Percentiles rank a stretch among this genome's conserved stretches.
Evolutionary conservation across 2,797 vertebrate genomes (phyloP).

Genomic region (Craterocephalus amniculus): DNA sequence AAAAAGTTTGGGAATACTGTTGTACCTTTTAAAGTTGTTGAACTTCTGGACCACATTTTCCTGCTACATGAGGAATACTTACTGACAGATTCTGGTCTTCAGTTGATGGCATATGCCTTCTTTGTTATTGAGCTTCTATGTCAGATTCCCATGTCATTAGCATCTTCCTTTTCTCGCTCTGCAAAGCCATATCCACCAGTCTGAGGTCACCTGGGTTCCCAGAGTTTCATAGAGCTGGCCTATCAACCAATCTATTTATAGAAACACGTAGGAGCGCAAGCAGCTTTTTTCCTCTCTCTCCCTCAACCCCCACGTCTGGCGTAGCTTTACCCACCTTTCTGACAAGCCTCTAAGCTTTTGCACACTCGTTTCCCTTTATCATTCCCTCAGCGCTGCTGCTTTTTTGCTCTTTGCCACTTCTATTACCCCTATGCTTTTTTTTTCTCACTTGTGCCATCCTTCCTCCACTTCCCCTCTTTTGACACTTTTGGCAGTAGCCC

Average conservation of each 20-base stretch:
- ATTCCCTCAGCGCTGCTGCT: neutral
- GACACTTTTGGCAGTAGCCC: constrained; percentile 36
- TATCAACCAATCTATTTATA: constrained; percentile 59
- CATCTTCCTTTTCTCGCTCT: constrained; percentile 19
- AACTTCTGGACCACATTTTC: too few relatives aligned
- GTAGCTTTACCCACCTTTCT: constrained; percentile 24
- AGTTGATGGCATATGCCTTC: neutral
- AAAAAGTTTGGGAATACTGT: too few relatives aligned
- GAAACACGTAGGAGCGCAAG: constrained; percentile 25
- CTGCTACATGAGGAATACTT: too few relatives aligned
- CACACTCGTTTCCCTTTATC: constrained; percentile 21
- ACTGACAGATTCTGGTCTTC: neutral
- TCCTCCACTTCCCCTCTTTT: constrained; percentile 17
- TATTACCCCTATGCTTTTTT: constrained; percentile 6
- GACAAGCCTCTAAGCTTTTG: constrained; percentile 26
- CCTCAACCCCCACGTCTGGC: constrained; percentile 17
- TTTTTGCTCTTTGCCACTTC: neutral
- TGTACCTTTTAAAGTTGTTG: neutral
- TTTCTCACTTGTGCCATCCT: constrained; percentile 6
- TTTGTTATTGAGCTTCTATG: constrained; percentile 6
- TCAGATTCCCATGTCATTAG: constrained; percentile 17
- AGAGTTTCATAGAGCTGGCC: constrained; percentile 20
- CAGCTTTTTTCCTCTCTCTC: constrained; percentile 5
- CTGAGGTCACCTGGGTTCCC: constrained; percentile 34
- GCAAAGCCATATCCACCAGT: constrained; percentile 19